These are phyloP conservation scores for Drosophila histrio DNA, from an alignment of 2,888 invertebrate genomes.

Conservation along the genomic window DNA sequence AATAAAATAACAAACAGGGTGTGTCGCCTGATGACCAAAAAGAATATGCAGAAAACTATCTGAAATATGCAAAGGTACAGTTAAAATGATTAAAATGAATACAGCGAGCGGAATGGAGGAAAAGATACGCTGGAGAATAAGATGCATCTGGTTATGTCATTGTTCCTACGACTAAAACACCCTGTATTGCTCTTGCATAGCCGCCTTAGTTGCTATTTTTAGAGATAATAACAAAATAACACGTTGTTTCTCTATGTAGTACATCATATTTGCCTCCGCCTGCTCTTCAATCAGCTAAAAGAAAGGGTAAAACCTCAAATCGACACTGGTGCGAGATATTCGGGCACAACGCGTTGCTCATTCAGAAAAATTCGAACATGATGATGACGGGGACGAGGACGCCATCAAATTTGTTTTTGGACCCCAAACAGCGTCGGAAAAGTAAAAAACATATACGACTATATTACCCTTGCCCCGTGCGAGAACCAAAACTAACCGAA, in stretches of 20 bases:
- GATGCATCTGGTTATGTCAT: too few species aligned
- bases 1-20: slow-evolving; percentile 68
- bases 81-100: neutral
- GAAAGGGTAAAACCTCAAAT: slow-evolving; percentile 47
- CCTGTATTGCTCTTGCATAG: slow-evolving; percentile 57
- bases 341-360: slow-evolving; percentile 63
- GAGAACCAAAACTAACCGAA: slow-evolving; percentile 38
- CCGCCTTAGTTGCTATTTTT: slow-evolving; percentile 57
- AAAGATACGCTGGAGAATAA: neutral
- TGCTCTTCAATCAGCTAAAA: slow-evolving; percentile 41
- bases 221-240: slow-evolving; percentile 69
- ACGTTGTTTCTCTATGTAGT: slow-evolving; percentile 67
- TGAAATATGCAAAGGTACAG: neutral
- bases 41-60: neutral
- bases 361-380: slow-evolving; percentile 62
- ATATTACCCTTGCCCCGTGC: slow-evolving; percentile 65
- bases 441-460: slow-evolving; percentile 20
- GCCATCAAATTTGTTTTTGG: slow-evolving; percentile 68
- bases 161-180: slow-evolving; percentile 26
- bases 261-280: slow-evolving; percentile 60
- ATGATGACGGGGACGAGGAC: slow-evolving; percentile 43
- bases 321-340: slow-evolving; percentile 40
- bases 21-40: slow-evolving; percentile 8
- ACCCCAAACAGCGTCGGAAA: slow-evolving; percentile 58
- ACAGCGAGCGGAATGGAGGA: neutral